These are phyloP conservation scores for Chymomyza costata DNA, from an alignment of 1,140 invertebrate species.

Conservation along the genomic window DNA sequence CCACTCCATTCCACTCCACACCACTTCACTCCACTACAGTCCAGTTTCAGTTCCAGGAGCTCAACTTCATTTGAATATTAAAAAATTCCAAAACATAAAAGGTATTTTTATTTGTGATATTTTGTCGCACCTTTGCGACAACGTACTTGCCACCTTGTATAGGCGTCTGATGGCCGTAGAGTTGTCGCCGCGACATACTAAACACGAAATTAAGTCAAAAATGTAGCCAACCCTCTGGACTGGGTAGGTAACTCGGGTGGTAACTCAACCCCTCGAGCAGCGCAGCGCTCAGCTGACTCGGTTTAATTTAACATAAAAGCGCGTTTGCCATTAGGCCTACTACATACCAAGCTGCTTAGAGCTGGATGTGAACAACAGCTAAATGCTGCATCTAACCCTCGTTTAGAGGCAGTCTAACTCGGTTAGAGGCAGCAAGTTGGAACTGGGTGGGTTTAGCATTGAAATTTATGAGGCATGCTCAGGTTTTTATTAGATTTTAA, in stretches of 20 bases:
- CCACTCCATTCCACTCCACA: conserved; percentile 3
- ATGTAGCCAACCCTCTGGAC: conserved; percentile 22
- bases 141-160: conserved; percentile 66
- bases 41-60: too few relatives aligned
- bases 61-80: conserved; percentile 70
- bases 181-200: conserved; percentile 5
- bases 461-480: conserved; percentile 75
- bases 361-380: too few relatives aligned
- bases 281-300: conserved; percentile 35
- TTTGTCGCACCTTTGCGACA: conserved; percentile 73
- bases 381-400: too few relatives aligned
- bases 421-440: background rate
- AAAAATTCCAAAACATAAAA: conserved; percentile 72
- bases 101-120: conserved; percentile 73
- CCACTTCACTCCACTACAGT: conserved; percentile 4
- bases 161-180: conserved; percentile 9
- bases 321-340: conserved; percentile 68
- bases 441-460: conserved; percentile 33
- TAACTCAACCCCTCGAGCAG: too few relatives aligned
- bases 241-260: too few relatives aligned
- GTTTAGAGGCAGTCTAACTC: background rate
- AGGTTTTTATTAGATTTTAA: conserved; percentile 75
- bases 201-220: conserved; percentile 31
- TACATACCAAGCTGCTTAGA: conserved; percentile 19
- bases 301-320: conserved; percentile 72